These are phyloP conservation scores for Saguinus imperator DNA, from an alignment of 2,113 vertebrate genomes.

Conservation along the genomic window DNA sequence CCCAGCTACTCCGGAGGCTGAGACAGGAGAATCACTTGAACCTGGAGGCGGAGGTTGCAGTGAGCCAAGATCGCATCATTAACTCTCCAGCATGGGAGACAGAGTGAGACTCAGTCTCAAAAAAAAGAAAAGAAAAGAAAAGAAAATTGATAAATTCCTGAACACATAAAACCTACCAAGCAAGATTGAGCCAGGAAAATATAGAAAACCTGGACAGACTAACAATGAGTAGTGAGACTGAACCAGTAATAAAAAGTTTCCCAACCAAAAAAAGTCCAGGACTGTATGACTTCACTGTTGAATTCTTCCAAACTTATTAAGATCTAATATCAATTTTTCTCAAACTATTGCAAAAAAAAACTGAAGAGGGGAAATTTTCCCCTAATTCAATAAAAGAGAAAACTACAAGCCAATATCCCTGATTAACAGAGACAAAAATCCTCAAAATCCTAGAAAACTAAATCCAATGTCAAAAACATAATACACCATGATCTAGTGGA, in stretches of 20 bases:
- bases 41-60: too few species aligned
- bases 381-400: background rate
- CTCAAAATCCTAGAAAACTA: background rate
- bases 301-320: background rate
- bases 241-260: background rate
- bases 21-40: too few species aligned
- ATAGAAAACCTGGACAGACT: background rate
- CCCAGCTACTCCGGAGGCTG: too few species aligned
- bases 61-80: too few species aligned
- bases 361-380: background rate
- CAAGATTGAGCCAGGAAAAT: background rate
- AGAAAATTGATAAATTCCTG: background rate
- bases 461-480: background rate
- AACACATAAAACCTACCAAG: background rate
- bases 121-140: too few species aligned
- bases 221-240: background rate
- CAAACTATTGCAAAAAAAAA: background rate
- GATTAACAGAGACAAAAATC: background rate
- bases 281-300: background rate
- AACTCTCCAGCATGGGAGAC: too few species aligned
- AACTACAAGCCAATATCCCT: background rate
- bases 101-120: too few species aligned
- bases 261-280: background rate
- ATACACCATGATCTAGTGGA: background rate
- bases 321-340: background rate